A percentile compares a stretch with the other conserved stretches of the same genome.
These are phyloP conservation scores for Sussaba pulchella DNA, from an alignment of 2,888 invertebrate genomes.

Conservation along the genomic window DNA sequence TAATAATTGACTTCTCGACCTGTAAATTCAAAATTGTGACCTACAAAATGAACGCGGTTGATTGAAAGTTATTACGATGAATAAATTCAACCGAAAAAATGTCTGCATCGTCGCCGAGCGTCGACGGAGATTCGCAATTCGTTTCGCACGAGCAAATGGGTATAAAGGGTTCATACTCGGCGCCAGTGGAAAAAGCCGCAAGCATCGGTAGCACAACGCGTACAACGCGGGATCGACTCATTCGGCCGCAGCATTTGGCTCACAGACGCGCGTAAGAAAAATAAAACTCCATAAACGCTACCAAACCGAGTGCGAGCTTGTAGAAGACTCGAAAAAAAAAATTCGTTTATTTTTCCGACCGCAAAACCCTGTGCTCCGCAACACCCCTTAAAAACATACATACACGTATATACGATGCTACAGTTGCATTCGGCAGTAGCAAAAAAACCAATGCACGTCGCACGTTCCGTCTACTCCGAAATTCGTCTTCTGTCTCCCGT, in stretches of 20 bases:
- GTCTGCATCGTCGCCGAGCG: background rate
- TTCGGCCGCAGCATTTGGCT: conserved; percentile 51
- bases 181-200: conserved; percentile 41
- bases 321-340: conserved; percentile 26
- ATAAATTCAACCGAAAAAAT: background rate
- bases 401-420: background rate
- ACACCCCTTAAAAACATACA: background rate
- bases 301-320: conserved; percentile 17
- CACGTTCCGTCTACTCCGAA: conserved; percentile 27
- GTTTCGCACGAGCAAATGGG: conserved; percentile 35
- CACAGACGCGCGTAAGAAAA: conserved; percentile 55
- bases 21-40: too few relatives aligned
- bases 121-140: background rate
- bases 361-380: conserved; percentile 36
- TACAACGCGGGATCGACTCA: conserved; percentile 2
- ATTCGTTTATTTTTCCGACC: conserved; percentile 59
- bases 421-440: conserved; percentile 27
- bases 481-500: conserved; percentile 27
- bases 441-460: conserved; percentile 31
- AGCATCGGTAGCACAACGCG: background rate
- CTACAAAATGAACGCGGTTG: too few relatives aligned
- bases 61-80: too few relatives aligned
- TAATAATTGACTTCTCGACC: too few relatives aligned
- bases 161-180: conserved; percentile 55
- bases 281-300: conserved; percentile 50